Conservation (phyloP, 1,140 invertebrate genomes). For the Heliconius himera region DNA sequence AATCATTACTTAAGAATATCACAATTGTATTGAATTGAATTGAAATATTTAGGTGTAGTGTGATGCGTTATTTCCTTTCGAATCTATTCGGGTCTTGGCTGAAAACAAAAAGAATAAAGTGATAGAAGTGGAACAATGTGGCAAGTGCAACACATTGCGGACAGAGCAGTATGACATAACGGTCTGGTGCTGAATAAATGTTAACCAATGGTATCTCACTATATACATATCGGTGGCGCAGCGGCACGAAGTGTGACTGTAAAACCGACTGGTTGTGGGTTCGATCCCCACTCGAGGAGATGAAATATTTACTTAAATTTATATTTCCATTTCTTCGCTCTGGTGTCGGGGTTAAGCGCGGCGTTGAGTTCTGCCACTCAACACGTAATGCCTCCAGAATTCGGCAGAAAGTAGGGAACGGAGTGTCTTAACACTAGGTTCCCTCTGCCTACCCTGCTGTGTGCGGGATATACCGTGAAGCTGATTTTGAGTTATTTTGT, state of each 20-base stretch:
- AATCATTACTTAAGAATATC: not conserved
- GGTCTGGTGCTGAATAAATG: not conserved
- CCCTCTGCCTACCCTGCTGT: too few species aligned
- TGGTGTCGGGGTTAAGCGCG: too few species aligned
- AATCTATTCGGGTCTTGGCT: not conserved
- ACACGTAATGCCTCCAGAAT: too few species aligned
- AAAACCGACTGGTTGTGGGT: too few species aligned
- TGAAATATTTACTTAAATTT: too few species aligned
- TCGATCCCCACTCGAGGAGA: too few species aligned
- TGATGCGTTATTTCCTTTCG: constrained; percentile 28
- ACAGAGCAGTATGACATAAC: constrained; percentile 42
- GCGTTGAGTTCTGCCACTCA: too few species aligned
- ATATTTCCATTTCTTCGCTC: too few species aligned
- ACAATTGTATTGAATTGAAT: not conserved
- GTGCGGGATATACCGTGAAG: too few species aligned
- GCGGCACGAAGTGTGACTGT: too few species aligned
- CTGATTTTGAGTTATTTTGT: not conserved
- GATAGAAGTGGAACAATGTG: constrained; percentile 37
- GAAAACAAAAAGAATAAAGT: constrained; percentile 18
- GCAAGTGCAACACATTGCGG: constrained; percentile 40
- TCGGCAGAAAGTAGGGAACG: too few species aligned
- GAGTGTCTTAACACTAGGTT: too few species aligned
- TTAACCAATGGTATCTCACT: not conserved
- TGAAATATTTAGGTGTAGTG: not conserved
- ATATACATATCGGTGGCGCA: not conserved